Conservation (phyloP, 2,797 vertebrate genomes). For the Benthosema pterotum region DNA sequence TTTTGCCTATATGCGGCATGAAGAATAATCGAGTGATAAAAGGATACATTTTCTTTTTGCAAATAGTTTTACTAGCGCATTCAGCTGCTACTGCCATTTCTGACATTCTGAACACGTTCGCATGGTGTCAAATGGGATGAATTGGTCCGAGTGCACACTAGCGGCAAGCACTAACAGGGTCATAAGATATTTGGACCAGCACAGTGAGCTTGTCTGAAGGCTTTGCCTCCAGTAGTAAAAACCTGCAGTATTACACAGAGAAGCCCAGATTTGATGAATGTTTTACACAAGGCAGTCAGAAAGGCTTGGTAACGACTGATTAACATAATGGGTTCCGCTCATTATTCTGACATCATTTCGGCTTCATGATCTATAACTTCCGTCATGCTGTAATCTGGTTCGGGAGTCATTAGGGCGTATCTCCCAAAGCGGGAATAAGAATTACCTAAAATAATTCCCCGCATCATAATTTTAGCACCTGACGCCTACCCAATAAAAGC, state of each 20-base stretch:
- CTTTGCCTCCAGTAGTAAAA: constrained; percentile 11
- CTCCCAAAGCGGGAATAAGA: too few species aligned
- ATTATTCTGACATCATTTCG: too few species aligned
- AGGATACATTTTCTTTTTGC: constrained; percentile 6
- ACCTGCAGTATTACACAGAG: constrained; percentile 12
- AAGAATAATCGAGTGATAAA: constrained; percentile 16
- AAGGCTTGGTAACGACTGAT: too few species aligned
- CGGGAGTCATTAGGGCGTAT: too few species aligned
- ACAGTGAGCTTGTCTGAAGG: constrained; percentile 28
- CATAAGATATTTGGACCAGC: constrained; percentile 18
- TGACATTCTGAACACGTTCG: constrained; percentile 18
- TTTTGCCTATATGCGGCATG: constrained; percentile 1
- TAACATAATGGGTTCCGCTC: too few species aligned
- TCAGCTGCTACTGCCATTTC: constrained; percentile 29
- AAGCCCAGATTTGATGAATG: constrained; percentile 11
- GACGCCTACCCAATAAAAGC: too few species aligned
- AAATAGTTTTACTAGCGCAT: constrained; percentile 4
- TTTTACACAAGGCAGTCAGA: constrained; percentile 19
- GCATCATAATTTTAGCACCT: too few species aligned
- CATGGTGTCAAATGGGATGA: constrained; percentile 18
- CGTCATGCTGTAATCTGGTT: too few species aligned
- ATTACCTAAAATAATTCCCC: too few species aligned
- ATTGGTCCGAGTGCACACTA: constrained; percentile 24
- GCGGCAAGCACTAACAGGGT: constrained; percentile 26
- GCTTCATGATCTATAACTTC: too few species aligned